Base-by-base conservation (phyloP, 2,113 vertebrate genomes). In the Crypturellus undulatus region DNA sequence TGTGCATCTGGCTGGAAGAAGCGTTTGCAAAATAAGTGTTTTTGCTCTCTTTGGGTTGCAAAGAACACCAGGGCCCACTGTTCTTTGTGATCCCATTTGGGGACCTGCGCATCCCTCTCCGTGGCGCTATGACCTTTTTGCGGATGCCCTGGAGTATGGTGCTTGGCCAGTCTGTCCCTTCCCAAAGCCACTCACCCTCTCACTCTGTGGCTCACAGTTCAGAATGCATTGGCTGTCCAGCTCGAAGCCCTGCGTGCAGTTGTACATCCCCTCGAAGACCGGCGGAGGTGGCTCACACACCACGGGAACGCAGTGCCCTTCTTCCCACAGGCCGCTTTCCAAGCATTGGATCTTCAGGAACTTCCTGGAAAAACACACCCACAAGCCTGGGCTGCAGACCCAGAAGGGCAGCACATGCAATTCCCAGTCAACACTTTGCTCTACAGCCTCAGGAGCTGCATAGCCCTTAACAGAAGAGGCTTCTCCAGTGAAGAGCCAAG, bases 201-300 rank as follows among this genome's bases (percentile, higher is more conserved):
- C 96, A 10, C 69, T 95, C 63, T 96, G 80, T 3, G 98, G 96
- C 6, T 98, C 96, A 9, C 99, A 99, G 90, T 42, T 97, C 90
- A 99, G 97, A 21, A 98, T 95, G 69, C 99, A 99, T 60, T 97
- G 90, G 80, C 98, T 99, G 97, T 98, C 96, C 63, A 99, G 98
- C 95, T 98, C 87, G 26, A 99, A 98, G 89, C 98, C 98, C 25
- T 97, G 98, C 91, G 98, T 99, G 93, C 99, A 99, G 92, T 97
- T 98, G 94, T 99, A 99, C 99, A 99, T 99, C 92, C 99, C 99
- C 85, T 99, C 98, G 8, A 99, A 99, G 32, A 99, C 97, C 0
- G 98, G 98, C 6, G 98, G 97, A 0, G 98, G 97, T 1, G 98
- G 95, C n/a, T 98, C 97, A 11, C 99, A 99, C 26, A 98, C 95